Evolutionary conservation across 2,888 invertebrate species (phyloP).

Genomic region (Andrena dorsata): DNA sequence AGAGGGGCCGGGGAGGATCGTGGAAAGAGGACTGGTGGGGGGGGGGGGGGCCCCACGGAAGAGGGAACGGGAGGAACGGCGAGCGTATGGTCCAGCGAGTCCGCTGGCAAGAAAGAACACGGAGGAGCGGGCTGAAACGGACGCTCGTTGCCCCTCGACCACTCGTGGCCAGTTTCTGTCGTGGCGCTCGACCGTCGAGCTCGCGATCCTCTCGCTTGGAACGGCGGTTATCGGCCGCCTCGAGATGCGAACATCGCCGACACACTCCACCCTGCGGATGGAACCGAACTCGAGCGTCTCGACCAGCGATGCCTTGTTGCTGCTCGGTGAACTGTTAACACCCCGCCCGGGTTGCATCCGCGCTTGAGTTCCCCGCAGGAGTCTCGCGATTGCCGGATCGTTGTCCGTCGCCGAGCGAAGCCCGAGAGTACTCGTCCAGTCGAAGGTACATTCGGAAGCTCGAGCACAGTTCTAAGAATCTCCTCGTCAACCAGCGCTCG

Average conservation of each 20-base stretch:
- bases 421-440: neutral
- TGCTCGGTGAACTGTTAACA: constrained; percentile 16
- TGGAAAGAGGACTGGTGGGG: constrained; percentile 41
- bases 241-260: constrained; percentile 70
- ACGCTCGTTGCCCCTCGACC: constrained; percentile 61
- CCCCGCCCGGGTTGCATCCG: neutral
- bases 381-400: neutral
- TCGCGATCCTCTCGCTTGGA: constrained; percentile 68
- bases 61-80: constrained; percentile 59
- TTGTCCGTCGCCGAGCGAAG: neutral
- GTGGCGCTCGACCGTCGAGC: constrained; percentile 81
- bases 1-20: constrained; percentile 38
- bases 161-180: constrained; percentile 80
- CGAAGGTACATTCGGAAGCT: constrained; percentile 15
- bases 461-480: constrained; percentile 6
- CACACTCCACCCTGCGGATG: constrained; percentile 4
- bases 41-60: constrained; percentile 45
- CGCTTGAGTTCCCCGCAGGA: neutral
- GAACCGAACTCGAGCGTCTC: constrained; percentile 14
- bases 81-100: constrained; percentile 51
- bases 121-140: constrained; percentile 62
- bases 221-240: constrained; percentile 52
- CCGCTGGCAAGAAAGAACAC: constrained; percentile 57
- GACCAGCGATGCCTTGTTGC: constrained; percentile 8
- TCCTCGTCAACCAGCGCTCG: neutral